phyloP scores from a whole-genome alignment of 2,888 invertebrate genomes.

The Chrysomela aeneicollis region DNA sequence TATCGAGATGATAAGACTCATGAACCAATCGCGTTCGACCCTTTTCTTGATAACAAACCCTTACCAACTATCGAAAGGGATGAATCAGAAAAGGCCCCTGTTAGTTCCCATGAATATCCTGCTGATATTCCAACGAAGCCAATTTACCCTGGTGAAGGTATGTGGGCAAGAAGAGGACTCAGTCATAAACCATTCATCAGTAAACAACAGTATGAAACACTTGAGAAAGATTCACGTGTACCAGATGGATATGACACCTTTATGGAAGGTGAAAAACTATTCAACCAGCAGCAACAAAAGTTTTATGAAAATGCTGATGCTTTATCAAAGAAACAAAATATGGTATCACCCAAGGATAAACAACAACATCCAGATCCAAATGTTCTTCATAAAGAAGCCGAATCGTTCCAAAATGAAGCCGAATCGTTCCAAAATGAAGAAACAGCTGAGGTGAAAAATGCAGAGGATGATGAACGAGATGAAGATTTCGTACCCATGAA shows the following conservation, averaged over 20 bases:
- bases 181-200: constrained; percentile 53
- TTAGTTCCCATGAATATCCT: constrained; percentile 50
- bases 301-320: constrained; percentile 42
- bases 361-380: background rate
- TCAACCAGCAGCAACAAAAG: constrained; percentile 46
- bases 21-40: constrained; percentile 40
- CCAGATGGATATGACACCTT: constrained; percentile 68
- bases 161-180: constrained; percentile 56
- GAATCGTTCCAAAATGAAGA: constrained; percentile 36
- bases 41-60: constrained; percentile 33
- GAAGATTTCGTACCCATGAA: constrained; percentile 69
- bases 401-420: background rate
- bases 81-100: constrained; percentile 36
- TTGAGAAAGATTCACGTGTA: constrained; percentile 53
- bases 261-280: constrained; percentile 63
- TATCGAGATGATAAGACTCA: constrained; percentile 48
- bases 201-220: constrained; percentile 33
- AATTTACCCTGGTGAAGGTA: constrained; percentile 58
- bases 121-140: constrained; percentile 54
- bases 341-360: constrained; percentile 24
- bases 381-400: constrained; percentile 15
- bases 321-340: constrained; percentile 37
- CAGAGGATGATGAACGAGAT: constrained; percentile 44
- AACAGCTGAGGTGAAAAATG: constrained; percentile 36
- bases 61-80: constrained; percentile 36